Percentiles rank a stretch among this genome's conserved stretches.
phyloP scores from a whole-genome alignment of 2,113 vertebrate species.

The Tympanuchus pallidicinctus region DNA sequence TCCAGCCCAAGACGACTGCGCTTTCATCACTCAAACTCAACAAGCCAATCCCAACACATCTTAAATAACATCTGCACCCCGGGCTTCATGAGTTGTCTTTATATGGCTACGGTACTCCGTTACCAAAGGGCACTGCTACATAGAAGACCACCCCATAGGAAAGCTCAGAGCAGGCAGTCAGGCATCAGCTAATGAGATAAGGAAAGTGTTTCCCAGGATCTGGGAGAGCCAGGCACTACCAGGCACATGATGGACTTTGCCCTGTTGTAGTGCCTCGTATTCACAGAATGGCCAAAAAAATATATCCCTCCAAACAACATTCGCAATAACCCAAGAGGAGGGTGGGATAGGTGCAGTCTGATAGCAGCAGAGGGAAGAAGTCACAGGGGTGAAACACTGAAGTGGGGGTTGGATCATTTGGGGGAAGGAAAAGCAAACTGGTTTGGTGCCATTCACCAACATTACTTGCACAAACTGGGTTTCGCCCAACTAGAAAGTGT shows the following conservation, averaged over 20 bases:
- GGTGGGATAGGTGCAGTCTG: not conserved
- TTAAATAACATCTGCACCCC: not conserved
- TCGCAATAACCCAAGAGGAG: not conserved
- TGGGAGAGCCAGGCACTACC: not conserved
- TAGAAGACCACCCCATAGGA: not conserved
- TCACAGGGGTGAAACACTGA: not conserved
- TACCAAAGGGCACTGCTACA: not conserved
- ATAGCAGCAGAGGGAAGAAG: not conserved
- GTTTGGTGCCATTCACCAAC: not conserved
- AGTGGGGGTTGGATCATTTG: not conserved
- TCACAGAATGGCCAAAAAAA: not conserved
- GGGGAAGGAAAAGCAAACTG: not conserved
- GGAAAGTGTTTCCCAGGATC: not conserved
- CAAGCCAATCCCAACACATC: not conserved
- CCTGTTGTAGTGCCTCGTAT: not conserved
- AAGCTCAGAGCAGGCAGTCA: not conserved
- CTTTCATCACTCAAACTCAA: not conserved
- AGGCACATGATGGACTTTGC: not conserved
- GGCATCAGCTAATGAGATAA: not conserved
- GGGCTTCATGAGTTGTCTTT: not conserved
- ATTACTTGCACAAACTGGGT: not conserved
- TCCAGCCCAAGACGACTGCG: accelerated
- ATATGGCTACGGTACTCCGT: too few species aligned
- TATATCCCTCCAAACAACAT: not conserved
- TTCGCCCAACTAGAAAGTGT: not conserved